Base-by-base conservation (phyloP, 1,140 invertebrate species). In the Oncopodura yosiiana region DNA sequence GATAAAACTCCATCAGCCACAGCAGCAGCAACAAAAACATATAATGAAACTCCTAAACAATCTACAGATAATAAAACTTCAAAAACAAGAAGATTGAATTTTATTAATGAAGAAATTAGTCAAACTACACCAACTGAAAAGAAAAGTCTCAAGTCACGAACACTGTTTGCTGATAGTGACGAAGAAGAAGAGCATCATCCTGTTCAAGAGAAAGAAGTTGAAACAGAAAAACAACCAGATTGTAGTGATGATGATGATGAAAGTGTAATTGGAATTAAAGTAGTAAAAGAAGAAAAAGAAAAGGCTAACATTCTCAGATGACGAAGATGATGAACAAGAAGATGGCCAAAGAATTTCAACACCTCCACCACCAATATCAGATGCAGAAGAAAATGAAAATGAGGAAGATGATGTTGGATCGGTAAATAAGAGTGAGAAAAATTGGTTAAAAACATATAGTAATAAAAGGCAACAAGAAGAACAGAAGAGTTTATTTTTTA, bases 341-440 rank as follows among this genome's bases (percentile, higher is more conserved):
- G 51, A 61, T 14, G 67, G 72, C 49, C 50, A 69, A 24, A 67
- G 67, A 39, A 67, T 66, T 18, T 19, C 5, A 3, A 23, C 3
- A 36, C n/a, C 30, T 37, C 3, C 3, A 2, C 52, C 59, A 19
- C 60, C 69, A 4, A 67, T 69, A 0, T 71, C 74, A 43, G 69
- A 74, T 58, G 69, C 75, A 49, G 69, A 82, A 12, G 77, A 79
- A 60, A 83, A 83, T 68, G 82, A 86, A 69, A 85, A 83, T 0
- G 82, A 85, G 66, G 83, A 86, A 66, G 84, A 86, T 69, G 82
- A 84, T 71, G 74, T 82, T 59, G 66, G n/a, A 39, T 16, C 6
- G 32, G 16, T 34, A 26, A 27, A 39, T 59, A 27, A 49, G 45
- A 39, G 43, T 56, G 54, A 59, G 59, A 29, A 51, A 54, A 50